Conservation (phyloP, 2,113 vertebrate genomes). For the human region GRCh38 chr6:100786001-100786500, state of each 20-base stretch:
- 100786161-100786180: background rate
- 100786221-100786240: background rate
- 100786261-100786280: background rate
- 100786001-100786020: background rate
- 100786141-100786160: background rate
- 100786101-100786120: background rate
- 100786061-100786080: background rate
- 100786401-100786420: background rate
- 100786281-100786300: background rate
- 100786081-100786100: background rate
- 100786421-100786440: conserved; percentile 1
- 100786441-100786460: background rate
- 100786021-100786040: background rate
- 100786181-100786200: background rate
- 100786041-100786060: background rate
- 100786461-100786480: conserved; percentile 11
- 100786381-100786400: conserved; percentile 13
- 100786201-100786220: background rate
- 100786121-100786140: background rate
- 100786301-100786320: background rate
- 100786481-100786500: conserved; percentile 15
- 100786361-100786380: conserved; percentile 2
- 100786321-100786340: background rate
- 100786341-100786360: conserved; percentile 26
- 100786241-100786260: background rate